These are phyloP conservation scores for Hybognathus amarus DNA, from an alignment of 2,797 vertebrate genomes.

Conservation along the genomic window DNA sequence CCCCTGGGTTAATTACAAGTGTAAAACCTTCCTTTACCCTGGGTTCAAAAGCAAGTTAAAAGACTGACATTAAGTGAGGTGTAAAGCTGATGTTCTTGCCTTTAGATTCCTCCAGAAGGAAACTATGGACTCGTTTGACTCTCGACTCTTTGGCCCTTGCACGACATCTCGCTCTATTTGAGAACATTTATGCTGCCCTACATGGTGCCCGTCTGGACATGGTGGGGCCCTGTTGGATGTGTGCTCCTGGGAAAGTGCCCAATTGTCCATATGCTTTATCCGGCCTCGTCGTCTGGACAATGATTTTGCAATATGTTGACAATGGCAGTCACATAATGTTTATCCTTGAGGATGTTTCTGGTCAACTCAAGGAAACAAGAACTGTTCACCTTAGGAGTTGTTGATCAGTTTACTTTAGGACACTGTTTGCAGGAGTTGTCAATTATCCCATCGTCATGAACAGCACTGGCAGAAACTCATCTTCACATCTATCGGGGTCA, in stretches of 20 bases:
- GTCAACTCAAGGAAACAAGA: not conserved
- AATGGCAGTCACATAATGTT: too few relatives aligned
- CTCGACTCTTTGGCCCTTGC: not conserved
- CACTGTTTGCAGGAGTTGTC: not conserved
- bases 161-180: not conserved
- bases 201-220: constrained; percentile 17
- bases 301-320: constrained; percentile 24
- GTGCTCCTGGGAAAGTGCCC: not conserved
- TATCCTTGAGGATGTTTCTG: too few relatives aligned
- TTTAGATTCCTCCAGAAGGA: not conserved
- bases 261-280: constrained; percentile 20
- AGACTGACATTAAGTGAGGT: too few relatives aligned
- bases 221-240: not conserved
- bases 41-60: too few relatives aligned
- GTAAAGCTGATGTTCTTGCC: not conserved
- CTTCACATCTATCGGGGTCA: not conserved
- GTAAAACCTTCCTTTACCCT: too few relatives aligned
- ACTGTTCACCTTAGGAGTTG: not conserved
- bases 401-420: not conserved
- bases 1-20: too few relatives aligned
- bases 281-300: not conserved
- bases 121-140: not conserved
- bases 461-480: not conserved
- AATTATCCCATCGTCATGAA: not conserved
- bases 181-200: constrained; percentile 11